These are phyloP conservation scores for Lutjanus erythropterus DNA, from an alignment of 2,113 vertebrate species.

Conservation along the genomic window DNA sequence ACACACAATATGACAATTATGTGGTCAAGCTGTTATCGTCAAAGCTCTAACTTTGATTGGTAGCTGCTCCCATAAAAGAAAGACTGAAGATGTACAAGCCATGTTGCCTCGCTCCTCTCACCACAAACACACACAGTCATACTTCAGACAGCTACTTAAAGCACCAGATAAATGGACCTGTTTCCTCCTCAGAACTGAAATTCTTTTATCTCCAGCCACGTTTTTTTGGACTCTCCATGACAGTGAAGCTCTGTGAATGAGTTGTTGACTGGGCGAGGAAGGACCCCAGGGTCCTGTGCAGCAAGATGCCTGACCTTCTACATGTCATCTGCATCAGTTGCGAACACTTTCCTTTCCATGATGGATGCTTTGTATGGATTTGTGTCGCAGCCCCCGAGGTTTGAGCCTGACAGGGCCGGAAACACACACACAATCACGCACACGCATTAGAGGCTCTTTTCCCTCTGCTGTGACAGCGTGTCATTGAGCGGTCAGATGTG, in stretches of 20 bases:
- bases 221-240: slow-evolving; percentile 25
- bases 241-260: not conserved
- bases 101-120: not conserved
- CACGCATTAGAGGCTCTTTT: slow-evolving; percentile 40
- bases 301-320: slow-evolving; percentile 52
- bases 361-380: slow-evolving; percentile 73
- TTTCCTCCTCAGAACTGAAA: slow-evolving; percentile 1
- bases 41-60: no score
- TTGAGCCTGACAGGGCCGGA: slow-evolving; percentile 55
- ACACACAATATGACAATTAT: no score
- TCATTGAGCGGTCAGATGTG: slow-evolving; percentile 58
- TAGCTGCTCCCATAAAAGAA: not conserved
- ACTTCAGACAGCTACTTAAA: not conserved
- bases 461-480: slow-evolving; percentile 48
- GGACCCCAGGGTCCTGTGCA: slow-evolving; percentile 11
- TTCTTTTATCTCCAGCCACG: not conserved
- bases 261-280: slow-evolving; percentile 29
- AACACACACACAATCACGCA: slow-evolving; percentile 41
- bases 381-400: slow-evolving; percentile 39
- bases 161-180: not conserved
- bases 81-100: not conserved
- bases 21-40: no score
- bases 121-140: not conserved
- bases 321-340: slow-evolving; percentile 50
- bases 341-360: slow-evolving; percentile 54